These are phyloP conservation scores for Perodicticus potto DNA, from an alignment of 2,797 vertebrate species.

Conservation along the genomic window DNA sequence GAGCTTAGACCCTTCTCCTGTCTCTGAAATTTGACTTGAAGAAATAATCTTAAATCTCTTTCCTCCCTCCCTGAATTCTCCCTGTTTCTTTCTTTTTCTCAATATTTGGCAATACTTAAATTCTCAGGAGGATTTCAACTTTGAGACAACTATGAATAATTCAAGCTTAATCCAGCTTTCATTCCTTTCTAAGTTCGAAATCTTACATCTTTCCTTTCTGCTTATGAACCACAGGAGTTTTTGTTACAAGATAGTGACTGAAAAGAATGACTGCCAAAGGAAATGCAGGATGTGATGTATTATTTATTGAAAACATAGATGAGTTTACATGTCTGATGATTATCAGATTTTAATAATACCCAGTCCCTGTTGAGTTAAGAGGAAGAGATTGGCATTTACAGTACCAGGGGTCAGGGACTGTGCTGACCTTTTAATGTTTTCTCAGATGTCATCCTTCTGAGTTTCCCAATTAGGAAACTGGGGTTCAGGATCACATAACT, in stretches of 20 bases:
- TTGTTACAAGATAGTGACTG: slow-evolving; percentile 70
- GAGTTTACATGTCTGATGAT: slow-evolving; percentile 54
- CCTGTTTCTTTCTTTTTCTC: neutral
- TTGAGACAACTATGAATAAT: slow-evolving; percentile 77
- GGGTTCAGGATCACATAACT: neutral
- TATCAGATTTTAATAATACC: slow-evolving; percentile 13
- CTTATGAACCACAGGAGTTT: slow-evolving; percentile 72
- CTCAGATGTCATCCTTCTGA: neutral
- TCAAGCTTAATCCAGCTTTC: slow-evolving; percentile 74
- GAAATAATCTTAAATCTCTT: slow-evolving; percentile 39
- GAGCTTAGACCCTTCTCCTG: slow-evolving; percentile 42
- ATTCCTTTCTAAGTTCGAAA: slow-evolving; percentile 73
- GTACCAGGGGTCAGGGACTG: neutral
- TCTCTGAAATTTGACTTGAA: slow-evolving; percentile 57
- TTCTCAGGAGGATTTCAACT: slow-evolving; percentile 71
- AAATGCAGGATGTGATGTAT: slow-evolving; percentile 67
- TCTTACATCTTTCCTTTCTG: slow-evolving; percentile 60
- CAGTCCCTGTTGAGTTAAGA: neutral
- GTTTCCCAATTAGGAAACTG: neutral
- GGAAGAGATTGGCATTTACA: neutral
- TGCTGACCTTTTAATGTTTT: neutral
- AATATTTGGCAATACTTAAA: slow-evolving; percentile 71
- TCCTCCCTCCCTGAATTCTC: neutral
- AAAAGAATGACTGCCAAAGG: slow-evolving; percentile 67
- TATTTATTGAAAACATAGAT: slow-evolving; percentile 71